Percentiles rank a stretch among this genome's conserved stretches.
These are phyloP conservation scores for Diogma glabrata DNA, from an alignment of 2,888 invertebrate species.

Conservation along the genomic window DNA sequence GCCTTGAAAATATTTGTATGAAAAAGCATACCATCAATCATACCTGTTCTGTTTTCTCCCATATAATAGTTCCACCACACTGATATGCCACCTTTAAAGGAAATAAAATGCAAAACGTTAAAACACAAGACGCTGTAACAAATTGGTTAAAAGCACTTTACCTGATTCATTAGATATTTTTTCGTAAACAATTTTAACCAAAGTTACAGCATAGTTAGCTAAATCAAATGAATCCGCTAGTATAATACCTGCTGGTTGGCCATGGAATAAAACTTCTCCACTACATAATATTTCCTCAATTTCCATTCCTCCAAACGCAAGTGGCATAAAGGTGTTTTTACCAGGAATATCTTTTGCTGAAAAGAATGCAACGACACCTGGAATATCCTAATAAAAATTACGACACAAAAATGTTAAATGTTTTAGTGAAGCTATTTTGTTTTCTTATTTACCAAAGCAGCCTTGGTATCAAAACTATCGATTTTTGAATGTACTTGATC, in stretches of 20 bases:
- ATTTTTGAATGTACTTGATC: constrained; percentile 46
- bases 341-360: constrained; percentile 55
- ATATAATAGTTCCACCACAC: too few relatives aligned
- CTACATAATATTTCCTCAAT: constrained; percentile 19
- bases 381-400: constrained; percentile 45
- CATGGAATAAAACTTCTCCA: constrained; percentile 36
- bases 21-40: too few relatives aligned
- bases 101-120: too few relatives aligned
- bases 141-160: too few relatives aligned
- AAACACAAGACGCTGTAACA: too few relatives aligned
- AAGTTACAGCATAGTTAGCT: constrained; percentile 43
- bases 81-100: too few relatives aligned
- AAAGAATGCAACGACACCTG: constrained; percentile 51
- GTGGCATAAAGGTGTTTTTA: constrained; percentile 38
- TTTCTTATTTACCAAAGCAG: constrained; percentile 50
- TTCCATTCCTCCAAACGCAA: constrained; percentile 15
- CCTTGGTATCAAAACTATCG: constrained; percentile 46
- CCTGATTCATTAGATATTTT: constrained; percentile 26
- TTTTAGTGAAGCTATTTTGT: constrained; percentile 25
- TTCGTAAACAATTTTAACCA: constrained; percentile 41
- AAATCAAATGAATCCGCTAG: constrained; percentile 44
- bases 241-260: constrained; percentile 52
- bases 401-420: constrained; percentile 20
- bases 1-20: too few relatives aligned
- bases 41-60: too few relatives aligned